A percentile compares a stretch with the other conserved stretches of the same genome.
These are phyloP conservation scores for Halcyon smyrnensis DNA, from an alignment of 2,797 vertebrate species.

Conservation along the genomic window DNA sequence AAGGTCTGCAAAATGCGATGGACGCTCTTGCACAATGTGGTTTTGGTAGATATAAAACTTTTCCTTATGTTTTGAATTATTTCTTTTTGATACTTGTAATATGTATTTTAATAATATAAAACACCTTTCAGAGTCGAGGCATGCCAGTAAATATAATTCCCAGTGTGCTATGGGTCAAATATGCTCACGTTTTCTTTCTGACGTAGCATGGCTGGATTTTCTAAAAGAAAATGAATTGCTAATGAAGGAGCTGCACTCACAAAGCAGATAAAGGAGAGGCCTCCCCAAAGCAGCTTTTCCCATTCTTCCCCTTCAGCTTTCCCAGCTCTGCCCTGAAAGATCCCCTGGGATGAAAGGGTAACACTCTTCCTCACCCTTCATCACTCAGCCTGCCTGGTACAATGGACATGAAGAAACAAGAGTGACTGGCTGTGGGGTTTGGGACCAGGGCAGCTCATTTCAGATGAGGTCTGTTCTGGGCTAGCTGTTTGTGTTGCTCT, in stretches of 20 bases:
- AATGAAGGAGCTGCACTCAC: not conserved
- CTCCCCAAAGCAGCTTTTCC: not conserved
- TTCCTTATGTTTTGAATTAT: not conserved
- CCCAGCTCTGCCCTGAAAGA: not conserved
- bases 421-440: not conserved
- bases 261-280: not conserved
- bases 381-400: not conserved
- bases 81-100: not conserved
- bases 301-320: not conserved
- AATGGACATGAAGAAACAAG: not conserved
- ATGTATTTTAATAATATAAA: not conserved
- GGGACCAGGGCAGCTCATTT: not conserved
- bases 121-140: not conserved
- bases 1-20: not conserved
- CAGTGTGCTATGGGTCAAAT: not conserved
- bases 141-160: not conserved
- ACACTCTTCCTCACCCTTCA: not conserved
- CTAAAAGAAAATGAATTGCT: not conserved
- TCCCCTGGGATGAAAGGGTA: not conserved
- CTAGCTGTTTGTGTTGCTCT: not conserved
- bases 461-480: not conserved
- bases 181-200: not conserved
- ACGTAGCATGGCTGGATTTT: not conserved
- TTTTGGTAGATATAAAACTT: not conserved
- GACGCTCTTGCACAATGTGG: not conserved